These are phyloP conservation scores for Uloborus diversus DNA, from an alignment of 1,140 invertebrate genomes.

Conservation along the genomic window DNA sequence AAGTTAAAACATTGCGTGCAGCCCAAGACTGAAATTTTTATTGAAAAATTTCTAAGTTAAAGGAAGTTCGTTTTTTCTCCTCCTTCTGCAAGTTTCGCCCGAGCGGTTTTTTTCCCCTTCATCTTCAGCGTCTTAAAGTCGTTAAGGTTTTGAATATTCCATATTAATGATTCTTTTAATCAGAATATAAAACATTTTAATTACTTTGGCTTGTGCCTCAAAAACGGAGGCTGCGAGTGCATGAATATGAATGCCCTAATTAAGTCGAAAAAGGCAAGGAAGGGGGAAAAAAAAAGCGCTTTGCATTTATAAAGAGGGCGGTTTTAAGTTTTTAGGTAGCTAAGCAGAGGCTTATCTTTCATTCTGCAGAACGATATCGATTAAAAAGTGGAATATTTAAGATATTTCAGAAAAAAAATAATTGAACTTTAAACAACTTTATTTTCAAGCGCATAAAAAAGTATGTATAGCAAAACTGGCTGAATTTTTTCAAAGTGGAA, in stretches of 20 bases:
- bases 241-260: conserved; percentile 51
- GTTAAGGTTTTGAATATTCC: conserved; percentile 55
- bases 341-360: too few relatives aligned
- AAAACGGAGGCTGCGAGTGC: conserved; percentile 32
- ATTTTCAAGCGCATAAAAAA: too few relatives aligned
- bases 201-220: conserved; percentile 55
- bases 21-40: conserved; percentile 43
- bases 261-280: conserved; percentile 1
- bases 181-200: conserved; percentile 56
- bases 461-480: too few relatives aligned
- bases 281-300: background rate
- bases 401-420: too few relatives aligned
- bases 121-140: conserved; percentile 21
- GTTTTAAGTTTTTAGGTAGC: background rate
- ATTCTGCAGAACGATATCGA: too few relatives aligned
- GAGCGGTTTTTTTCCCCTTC: background rate
- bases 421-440: too few relatives aligned
- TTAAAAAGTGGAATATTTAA: too few relatives aligned
- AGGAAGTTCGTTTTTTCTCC: background rate
- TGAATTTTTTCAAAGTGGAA: too few relatives aligned
- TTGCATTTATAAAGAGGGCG: conserved; percentile 4
- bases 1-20: conserved; percentile 43
- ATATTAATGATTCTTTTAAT: conserved; percentile 56
- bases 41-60: conserved; percentile 37
- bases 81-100: background rate